Conservation (phyloP, 2,888 invertebrate genomes). For the Cryptocephalus moraei region DNA sequence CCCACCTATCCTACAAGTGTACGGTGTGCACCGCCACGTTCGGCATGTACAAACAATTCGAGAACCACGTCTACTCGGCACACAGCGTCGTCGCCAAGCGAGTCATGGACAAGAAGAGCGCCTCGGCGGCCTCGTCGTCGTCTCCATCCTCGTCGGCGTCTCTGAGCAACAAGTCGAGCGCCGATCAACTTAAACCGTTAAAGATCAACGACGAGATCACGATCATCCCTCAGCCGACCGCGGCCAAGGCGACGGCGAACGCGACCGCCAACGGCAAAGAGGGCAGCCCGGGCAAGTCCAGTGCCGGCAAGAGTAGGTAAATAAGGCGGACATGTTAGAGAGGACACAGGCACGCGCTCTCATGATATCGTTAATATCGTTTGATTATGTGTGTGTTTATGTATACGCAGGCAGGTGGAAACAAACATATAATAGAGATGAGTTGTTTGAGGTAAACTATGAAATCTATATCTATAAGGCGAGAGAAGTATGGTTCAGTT, state of each 20-base stretch:
- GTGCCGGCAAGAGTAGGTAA: slow-evolving; percentile 36
- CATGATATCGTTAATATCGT: slow-evolving; percentile 7
- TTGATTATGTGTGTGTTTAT: slow-evolving; percentile 9
- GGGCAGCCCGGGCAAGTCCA: slow-evolving; percentile 15
- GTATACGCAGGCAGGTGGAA: slow-evolving; percentile 3
- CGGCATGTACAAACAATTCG: slow-evolving; percentile 91
- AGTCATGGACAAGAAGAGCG: slow-evolving; percentile 64
- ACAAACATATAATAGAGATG: not conserved
- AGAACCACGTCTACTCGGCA: slow-evolving; percentile 87
- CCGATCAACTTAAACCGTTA: slow-evolving; percentile 64
- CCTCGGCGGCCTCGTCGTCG: slow-evolving; percentile 24
- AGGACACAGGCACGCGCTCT: not conserved
- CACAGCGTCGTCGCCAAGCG: slow-evolving; percentile 85
- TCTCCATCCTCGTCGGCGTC: slow-evolving; percentile 19
- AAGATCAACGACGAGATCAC: slow-evolving; percentile 86
- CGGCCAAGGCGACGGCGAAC: slow-evolving; percentile 21
- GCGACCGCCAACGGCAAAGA: slow-evolving; percentile 18
- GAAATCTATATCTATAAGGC: no score
- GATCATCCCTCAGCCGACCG: slow-evolving; percentile 75
- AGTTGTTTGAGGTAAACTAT: no score
- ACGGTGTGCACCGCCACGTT: slow-evolving; percentile 92
- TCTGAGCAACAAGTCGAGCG: slow-evolving; percentile 19
- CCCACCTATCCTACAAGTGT: slow-evolving; percentile 89
- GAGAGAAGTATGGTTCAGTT: no score
- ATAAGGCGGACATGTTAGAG: slow-evolving; percentile 1